phyloP scores from a whole-genome alignment of 2,113 vertebrate genomes.

The Bambusicola thoracicus region DNA sequence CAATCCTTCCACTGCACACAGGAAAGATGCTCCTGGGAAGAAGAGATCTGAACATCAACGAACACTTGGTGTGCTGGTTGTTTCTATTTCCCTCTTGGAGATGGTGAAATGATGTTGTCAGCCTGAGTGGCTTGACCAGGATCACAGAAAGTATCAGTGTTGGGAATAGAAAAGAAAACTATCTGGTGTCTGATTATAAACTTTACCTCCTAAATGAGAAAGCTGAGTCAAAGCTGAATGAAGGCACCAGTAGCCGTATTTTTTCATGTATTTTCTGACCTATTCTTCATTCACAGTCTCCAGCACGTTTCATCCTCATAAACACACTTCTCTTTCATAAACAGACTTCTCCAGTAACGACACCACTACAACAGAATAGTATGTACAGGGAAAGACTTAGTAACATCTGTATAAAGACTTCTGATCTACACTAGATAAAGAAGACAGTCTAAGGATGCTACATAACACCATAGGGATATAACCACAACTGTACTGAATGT shows the following conservation, averaged over 20 bases:
- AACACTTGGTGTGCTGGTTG: neutral
- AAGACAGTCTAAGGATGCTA: neutral
- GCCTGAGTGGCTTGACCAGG: neutral
- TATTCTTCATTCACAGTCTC: neutral
- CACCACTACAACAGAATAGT: neutral
- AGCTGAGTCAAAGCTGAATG: neutral
- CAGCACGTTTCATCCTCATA: neutral
- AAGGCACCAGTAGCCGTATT: neutral
- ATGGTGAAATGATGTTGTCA: fast-evolving
- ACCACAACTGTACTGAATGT: neutral
- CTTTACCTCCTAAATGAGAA: neutral
- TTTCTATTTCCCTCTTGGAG: neutral
- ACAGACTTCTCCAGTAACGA: neutral
- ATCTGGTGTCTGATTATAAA: neutral
- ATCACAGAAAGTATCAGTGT: neutral
- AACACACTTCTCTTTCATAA: neutral
- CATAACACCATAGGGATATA: neutral
- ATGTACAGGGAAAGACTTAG: neutral
- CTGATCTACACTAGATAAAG: neutral
- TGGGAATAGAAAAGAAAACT: neutral
- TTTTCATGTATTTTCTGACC: neutral
- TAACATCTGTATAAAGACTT: neutral
- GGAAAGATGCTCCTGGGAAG: neutral
- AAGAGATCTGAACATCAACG: neutral
- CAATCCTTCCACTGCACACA: neutral